Conservation (phyloP, 1,140 invertebrate species). For the Penaeus vannamei region DNA sequence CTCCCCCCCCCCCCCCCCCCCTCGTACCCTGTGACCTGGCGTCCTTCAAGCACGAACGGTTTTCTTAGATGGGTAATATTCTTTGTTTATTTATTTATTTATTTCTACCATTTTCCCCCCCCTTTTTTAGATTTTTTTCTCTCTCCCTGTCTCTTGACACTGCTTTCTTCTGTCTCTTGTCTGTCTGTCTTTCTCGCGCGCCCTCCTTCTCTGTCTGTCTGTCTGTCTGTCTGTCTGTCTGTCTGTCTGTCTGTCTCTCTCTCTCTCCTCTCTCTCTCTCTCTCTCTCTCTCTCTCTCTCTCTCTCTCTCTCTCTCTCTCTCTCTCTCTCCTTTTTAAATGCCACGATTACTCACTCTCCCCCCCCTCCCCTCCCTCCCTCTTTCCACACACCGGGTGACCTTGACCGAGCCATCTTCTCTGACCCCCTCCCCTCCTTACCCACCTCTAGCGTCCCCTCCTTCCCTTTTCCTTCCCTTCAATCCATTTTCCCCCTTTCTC, state of each 20-base stretch:
- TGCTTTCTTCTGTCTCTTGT: background rate
- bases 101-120: background rate
- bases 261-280: background rate
- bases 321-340: background rate
- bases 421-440: background rate
- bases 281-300: background rate
- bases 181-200: background rate
- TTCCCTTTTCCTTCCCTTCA: background rate
- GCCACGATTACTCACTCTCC: background rate
- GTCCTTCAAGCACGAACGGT: no score
- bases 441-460: background rate
- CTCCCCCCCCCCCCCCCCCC: no score
- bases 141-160: background rate
- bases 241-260: background rate
- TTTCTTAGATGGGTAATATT: no score
- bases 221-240: constrained; percentile 40
- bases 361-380: background rate
- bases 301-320: background rate
- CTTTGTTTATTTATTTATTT: no score
- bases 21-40: no score
- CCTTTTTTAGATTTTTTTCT: background rate
- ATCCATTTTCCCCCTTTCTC: background rate
- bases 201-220: constrained; percentile 13
- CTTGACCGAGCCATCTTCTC: constrained; percentile 10
- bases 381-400: constrained; percentile 12